phyloP scores from a whole-genome alignment of 2,113 vertebrate genomes.

The Patagioenas fasciata region DNA sequence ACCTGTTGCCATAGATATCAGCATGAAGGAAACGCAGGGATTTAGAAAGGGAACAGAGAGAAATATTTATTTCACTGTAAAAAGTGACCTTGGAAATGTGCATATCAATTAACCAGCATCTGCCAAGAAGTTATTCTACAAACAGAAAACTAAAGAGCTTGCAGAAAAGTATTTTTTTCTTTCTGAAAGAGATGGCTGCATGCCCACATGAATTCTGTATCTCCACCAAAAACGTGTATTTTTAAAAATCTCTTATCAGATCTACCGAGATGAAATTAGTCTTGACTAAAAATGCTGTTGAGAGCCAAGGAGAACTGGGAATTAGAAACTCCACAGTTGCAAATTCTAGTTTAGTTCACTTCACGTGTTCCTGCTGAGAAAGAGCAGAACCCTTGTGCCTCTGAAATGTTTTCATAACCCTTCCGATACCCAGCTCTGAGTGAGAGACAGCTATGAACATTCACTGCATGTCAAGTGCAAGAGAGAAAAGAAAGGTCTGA shows the following conservation, averaged over 20 bases:
- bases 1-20: neutral
- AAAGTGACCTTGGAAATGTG: constrained; percentile 66
- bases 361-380: neutral
- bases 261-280: constrained; percentile 47
- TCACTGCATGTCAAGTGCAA: neutral
- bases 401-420: neutral
- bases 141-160: constrained; percentile 49
- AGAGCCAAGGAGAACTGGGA: neutral
- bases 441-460: neutral
- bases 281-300: constrained; percentile 1
- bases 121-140: constrained; percentile 62
- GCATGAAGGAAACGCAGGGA: neutral
- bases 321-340: neutral
- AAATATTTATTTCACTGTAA: constrained; percentile 20
- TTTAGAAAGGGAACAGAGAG: constrained; percentile 19
- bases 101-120: constrained; percentile 58
- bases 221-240: constrained; percentile 44
- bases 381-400: neutral
- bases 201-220: constrained; percentile 40
- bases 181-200: constrained; percentile 51
- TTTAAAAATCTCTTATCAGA: constrained; percentile 36
- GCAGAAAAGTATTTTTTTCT: constrained; percentile 1
- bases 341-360: neutral
- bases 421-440: neutral
- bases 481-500: neutral